phyloP scores from a whole-genome alignment of 1,140 invertebrate species.

The Ceratoteleas bidentatus region DNA sequence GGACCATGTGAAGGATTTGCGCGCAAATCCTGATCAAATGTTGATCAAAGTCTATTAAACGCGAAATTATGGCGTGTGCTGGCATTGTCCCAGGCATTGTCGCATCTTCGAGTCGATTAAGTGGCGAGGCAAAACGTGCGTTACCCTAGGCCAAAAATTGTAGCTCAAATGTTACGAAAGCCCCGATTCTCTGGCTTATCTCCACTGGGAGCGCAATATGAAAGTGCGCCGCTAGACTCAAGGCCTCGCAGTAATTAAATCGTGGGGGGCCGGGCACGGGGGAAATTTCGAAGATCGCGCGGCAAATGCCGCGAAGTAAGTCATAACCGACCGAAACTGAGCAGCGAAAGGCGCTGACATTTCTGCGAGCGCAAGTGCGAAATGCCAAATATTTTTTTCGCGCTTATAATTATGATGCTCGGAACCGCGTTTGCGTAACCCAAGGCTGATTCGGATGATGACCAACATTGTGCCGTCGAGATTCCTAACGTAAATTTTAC shows the following conservation, averaged over 20 bases:
- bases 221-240: neutral
- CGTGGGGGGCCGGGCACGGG: neutral
- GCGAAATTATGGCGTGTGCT: neutral
- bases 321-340: neutral
- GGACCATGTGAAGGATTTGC: neutral
- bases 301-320: neutral
- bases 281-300: slow-evolving; percentile 1
- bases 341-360: neutral
- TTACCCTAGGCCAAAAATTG: neutral
- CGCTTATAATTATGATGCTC: slow-evolving; percentile 2
- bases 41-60: slow-evolving; percentile 2
- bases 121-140: no score
- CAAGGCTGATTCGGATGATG: no score
- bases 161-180: neutral
- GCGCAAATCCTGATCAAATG: slow-evolving; percentile 4
- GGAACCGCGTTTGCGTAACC: slow-evolving; percentile 1
- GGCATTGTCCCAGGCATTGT: neutral
- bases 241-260: neutral
- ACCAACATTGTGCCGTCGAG: no score
- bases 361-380: neutral
- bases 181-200: neutral
- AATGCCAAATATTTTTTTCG: slow-evolving; percentile 2
- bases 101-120: no score
- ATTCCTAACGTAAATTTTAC: no score
- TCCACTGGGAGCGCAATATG: neutral